Conservation (phyloP, 2,888 invertebrate genomes). For the Magallana nippona region DNA sequence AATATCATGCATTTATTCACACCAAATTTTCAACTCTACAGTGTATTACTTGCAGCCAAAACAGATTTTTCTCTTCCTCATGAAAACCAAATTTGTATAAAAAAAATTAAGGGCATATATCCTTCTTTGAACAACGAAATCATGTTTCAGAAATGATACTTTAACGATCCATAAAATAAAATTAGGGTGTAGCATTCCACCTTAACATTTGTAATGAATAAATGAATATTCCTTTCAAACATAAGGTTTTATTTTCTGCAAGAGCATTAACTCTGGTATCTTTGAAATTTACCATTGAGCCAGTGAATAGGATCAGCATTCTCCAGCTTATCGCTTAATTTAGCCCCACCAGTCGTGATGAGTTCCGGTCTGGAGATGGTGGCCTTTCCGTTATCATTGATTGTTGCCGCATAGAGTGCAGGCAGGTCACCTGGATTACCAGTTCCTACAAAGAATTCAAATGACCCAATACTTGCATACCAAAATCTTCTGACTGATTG, state of each 20-base stretch:
- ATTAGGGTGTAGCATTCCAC: no score
- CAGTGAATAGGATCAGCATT: constrained; percentile 40
- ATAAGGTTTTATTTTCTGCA: not conserved
- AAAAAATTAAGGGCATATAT: no score
- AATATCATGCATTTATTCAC: no score
- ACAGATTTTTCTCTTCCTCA: no score
- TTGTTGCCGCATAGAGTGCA: constrained; percentile 66
- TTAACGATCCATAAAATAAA: no score
- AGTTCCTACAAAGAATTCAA: constrained; percentile 55
- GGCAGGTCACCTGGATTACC: constrained; percentile 66
- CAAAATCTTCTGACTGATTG: not conserved
- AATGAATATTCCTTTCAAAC: not conserved
- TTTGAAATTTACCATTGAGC: constrained; percentile 47
- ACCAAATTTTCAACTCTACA: no score
- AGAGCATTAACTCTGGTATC: not conserved
- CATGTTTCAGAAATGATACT: no score
- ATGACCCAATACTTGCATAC: not conserved
- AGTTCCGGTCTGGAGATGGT: constrained; percentile 62
- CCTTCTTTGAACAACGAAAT: no score
- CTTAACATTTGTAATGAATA: not conserved
- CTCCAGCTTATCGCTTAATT: constrained; percentile 35
- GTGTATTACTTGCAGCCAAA: no score
- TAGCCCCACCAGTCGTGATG: constrained; percentile 32
- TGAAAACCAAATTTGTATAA: no score
- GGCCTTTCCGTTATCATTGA: constrained; percentile 67